Evolutionary conservation across 2,113 vertebrate species (phyloP).

Genomic region (Prietella phreatophila): DNA sequence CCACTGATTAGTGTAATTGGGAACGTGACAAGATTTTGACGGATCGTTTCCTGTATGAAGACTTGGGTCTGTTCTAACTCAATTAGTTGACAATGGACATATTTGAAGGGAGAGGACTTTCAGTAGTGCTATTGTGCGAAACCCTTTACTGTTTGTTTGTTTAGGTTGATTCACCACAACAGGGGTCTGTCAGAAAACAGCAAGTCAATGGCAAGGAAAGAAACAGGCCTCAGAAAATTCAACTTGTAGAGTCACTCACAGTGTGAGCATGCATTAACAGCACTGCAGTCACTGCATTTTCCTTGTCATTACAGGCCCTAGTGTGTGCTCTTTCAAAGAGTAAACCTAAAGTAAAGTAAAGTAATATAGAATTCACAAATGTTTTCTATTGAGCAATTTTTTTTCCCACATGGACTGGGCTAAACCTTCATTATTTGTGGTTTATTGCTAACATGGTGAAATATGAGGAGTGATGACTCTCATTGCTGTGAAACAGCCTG

Average conservation of each 20-base stretch:
- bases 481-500: neutral
- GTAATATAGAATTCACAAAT: neutral
- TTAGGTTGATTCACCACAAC: conserved; percentile 45
- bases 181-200: conserved; percentile 48
- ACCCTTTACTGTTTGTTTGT: conserved; percentile 52
- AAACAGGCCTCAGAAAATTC: conserved; percentile 14
- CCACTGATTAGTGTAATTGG: conserved; percentile 43
- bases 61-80: conserved; percentile 47
- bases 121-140: conserved; percentile 42
- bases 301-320: neutral
- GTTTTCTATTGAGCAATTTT: neutral
- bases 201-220: conserved; percentile 37
- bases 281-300: neutral
- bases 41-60: conserved; percentile 56
- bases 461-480: neutral
- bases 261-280: neutral
- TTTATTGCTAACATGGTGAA: neutral
- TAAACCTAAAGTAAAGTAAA: neutral
- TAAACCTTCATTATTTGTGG: neutral
- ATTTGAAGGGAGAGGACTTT: conserved; percentile 44
- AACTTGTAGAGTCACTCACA: neutral
- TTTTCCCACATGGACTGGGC: neutral
- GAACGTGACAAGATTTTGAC: conserved; percentile 53
- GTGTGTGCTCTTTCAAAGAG: neutral
- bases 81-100: conserved; percentile 56